These are phyloP conservation scores for Mellilla xanthometata DNA, from an alignment of 2,888 invertebrate genomes.

Conservation along the genomic window DNA sequence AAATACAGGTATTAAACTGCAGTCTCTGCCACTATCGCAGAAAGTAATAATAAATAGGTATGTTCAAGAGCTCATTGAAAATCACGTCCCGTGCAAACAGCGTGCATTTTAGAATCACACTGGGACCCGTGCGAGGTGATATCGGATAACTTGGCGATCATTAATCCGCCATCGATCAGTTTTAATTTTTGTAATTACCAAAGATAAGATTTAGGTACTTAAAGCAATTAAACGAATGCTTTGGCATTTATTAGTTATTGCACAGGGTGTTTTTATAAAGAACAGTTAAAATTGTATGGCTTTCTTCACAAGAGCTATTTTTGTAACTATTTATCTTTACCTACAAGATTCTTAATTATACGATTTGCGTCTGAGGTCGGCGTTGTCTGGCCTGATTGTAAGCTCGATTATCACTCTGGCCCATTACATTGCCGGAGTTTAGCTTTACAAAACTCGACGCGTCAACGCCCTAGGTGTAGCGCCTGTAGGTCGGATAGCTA, in stretches of 20 bases:
- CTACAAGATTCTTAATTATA: too few species aligned
- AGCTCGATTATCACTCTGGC: too few species aligned
- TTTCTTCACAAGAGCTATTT: too few species aligned
- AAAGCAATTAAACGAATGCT: not conserved
- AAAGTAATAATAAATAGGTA: slow-evolving; percentile 2
- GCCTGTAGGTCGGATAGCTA: too few species aligned
- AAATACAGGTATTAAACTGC: slow-evolving; percentile 18
- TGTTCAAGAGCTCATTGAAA: not conserved
- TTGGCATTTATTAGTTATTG: not conserved
- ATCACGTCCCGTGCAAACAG: not conserved
- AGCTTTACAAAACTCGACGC: too few species aligned
- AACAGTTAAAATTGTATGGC: too few species aligned
- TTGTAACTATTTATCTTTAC: too few species aligned
- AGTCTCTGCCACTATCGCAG: slow-evolving; percentile 21
- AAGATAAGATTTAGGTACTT: slow-evolving; percentile 7
- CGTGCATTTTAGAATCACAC: slow-evolving; percentile 4
- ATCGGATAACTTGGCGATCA: slow-evolving; percentile 11
- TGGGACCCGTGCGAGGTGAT: slow-evolving; percentile 1
- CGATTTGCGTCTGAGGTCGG: too few species aligned
- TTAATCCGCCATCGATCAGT: slow-evolving; percentile 35
- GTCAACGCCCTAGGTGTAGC: too few species aligned
- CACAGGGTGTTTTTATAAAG: too few species aligned
- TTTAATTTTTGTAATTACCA: slow-evolving; percentile 17
- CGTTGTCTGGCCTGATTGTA: too few species aligned
- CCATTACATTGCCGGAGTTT: too few species aligned